Conservation (phyloP, 2,888 invertebrate species). For the Pilophorus perplexus region DNA sequence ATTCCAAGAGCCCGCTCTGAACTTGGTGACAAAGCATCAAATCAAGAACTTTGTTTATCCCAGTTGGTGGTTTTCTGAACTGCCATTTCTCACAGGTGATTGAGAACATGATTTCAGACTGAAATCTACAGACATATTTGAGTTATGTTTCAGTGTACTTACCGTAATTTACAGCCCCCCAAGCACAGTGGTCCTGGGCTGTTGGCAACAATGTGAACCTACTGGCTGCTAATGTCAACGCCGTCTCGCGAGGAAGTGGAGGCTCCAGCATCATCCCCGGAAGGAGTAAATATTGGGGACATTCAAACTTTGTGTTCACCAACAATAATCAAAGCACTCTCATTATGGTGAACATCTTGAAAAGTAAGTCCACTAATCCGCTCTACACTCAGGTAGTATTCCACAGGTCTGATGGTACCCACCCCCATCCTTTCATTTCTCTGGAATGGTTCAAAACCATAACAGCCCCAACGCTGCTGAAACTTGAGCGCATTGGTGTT, state of each 20-base stretch:
- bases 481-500: too few species aligned
- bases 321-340: too few species aligned
- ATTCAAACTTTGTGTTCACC: too few species aligned
- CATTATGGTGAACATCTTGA: too few species aligned
- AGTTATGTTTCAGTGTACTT: neutral
- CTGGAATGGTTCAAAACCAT: too few species aligned
- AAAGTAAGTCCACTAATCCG: too few species aligned
- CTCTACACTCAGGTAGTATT: too few species aligned
- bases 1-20: constrained; percentile 67
- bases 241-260: neutral
- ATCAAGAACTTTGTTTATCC: constrained; percentile 66
- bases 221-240: neutral
- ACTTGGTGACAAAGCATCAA: constrained; percentile 56
- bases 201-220: constrained; percentile 26
- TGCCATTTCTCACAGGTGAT: constrained; percentile 70
- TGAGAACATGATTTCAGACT: neutral
- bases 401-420: too few species aligned
- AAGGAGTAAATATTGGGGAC: too few species aligned
- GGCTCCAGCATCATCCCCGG: constrained; percentile 31
- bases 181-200: constrained; percentile 25
- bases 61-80: constrained; percentile 77
- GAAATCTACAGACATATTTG: neutral
- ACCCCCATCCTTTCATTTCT: too few species aligned
- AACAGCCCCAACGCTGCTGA: too few species aligned
- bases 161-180: constrained; percentile 6